A percentile compares a stretch with the other conserved stretches of the same genome.
Evolutionary conservation across 1,140 invertebrate species (phyloP).

Genomic region (Acromyrmex echinatior): DNA sequence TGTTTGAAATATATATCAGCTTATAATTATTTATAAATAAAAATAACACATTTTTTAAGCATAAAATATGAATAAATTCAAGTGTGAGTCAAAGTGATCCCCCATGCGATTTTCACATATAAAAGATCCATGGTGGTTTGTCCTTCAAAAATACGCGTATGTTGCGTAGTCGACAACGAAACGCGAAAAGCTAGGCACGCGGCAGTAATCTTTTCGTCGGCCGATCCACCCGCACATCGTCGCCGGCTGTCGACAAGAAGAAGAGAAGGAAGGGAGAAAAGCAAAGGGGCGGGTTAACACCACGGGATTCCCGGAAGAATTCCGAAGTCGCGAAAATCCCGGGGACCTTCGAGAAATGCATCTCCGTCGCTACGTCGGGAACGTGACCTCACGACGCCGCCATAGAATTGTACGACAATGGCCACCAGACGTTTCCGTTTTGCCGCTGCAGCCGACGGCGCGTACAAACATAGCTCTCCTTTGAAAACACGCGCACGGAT

Average conservation of each 20-base stretch:
- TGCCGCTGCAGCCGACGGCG: slow-evolving; percentile 3
- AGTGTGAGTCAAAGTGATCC: background rate
- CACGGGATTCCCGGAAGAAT: slow-evolving; percentile 49
- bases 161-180: background rate
- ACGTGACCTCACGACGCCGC: slow-evolving; percentile 54
- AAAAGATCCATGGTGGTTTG: background rate
- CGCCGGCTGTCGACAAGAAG: background rate
- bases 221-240: slow-evolving; percentile 10
- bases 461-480: slow-evolving; percentile 16
- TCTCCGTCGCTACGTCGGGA: slow-evolving; percentile 43
- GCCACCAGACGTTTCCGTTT: slow-evolving; percentile 55
- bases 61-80: too few species aligned
- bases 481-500: slow-evolving; percentile 45
- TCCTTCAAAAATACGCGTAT: background rate
- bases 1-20: too few species aligned
- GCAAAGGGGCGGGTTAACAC: slow-evolving; percentile 17
- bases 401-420: slow-evolving; percentile 60
- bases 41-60: too few species aligned
- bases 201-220: slow-evolving; percentile 19
- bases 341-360: slow-evolving; percentile 51
- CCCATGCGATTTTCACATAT: background rate
- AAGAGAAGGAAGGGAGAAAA: too few species aligned
- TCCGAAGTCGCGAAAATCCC: slow-evolving; percentile 61
- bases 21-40: too few species aligned
- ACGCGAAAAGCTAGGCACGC: background rate